Evolutionary conservation across 2,797 vertebrate species (phyloP).

Genomic region (Sebastes jordani): DNA sequence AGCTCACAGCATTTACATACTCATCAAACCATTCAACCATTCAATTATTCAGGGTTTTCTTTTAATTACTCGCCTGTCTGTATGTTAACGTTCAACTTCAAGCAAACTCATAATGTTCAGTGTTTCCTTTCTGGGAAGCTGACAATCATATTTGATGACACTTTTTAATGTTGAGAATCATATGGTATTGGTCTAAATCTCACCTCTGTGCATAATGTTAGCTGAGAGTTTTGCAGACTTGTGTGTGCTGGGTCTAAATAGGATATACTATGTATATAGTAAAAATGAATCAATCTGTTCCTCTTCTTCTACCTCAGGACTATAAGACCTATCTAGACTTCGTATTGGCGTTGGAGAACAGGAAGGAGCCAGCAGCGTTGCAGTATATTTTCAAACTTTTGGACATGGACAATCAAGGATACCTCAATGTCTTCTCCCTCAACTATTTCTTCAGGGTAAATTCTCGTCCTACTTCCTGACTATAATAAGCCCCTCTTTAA

Average conservation of each 20-base stretch:
- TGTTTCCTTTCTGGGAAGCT: neutral
- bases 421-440: slow-evolving; percentile 96
- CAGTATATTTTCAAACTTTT: slow-evolving; percentile 98
- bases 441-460: slow-evolving; percentile 98
- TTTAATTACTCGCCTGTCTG: neutral
- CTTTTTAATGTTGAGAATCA: neutral
- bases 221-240: neutral
- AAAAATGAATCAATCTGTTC: neutral
- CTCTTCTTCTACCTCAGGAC: slow-evolving; percentile 82
- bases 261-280: neutral
- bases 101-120: neutral
- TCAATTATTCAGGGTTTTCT: neutral
- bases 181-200: neutral
- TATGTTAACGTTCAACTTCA: slow-evolving; percentile 20
- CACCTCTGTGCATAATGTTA: neutral
- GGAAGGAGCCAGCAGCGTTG: slow-evolving; percentile 96
- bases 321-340: slow-evolving; percentile 99
- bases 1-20: neutral
- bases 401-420: slow-evolving; percentile 97
- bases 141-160: neutral
- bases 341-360: slow-evolving; percentile 97
- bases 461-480: neutral
- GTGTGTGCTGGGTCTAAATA: neutral
- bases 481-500: neutral
- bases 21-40: no score